A percentile compares a stretch with the other conserved stretches of the same genome.
These are phyloP conservation scores for Ancistrus triradiatus DNA, from an alignment of 2,113 vertebrate species.

Conservation along the genomic window DNA sequence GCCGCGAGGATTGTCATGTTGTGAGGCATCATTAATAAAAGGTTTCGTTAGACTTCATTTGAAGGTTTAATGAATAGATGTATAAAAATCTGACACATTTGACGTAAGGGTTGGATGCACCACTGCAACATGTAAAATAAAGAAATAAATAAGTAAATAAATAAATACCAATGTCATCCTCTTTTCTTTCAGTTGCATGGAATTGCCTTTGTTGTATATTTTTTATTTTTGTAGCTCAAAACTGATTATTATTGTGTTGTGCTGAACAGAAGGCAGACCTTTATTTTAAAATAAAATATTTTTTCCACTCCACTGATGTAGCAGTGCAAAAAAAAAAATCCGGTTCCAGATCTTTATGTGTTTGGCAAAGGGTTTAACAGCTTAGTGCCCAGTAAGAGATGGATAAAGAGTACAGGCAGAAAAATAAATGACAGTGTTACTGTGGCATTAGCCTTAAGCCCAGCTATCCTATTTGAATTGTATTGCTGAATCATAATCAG, in stretches of 20 bases:
- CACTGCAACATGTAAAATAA: conserved; percentile 59
- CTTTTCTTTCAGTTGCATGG: conserved; percentile 50
- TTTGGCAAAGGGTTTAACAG: conserved; percentile 86
- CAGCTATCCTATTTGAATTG: conserved; percentile 81
- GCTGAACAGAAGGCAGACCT: too few species aligned
- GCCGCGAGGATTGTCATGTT: conserved; percentile 50
- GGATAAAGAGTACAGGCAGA: conserved; percentile 83
- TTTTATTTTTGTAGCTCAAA: neutral
- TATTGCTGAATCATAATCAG: conserved; percentile 95
- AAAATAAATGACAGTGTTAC: conserved; percentile 99
- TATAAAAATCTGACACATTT: conserved; percentile 61
- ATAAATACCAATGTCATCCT: conserved; percentile 50
- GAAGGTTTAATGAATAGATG: conserved; percentile 47
- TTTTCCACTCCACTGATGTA: conserved; percentile 33
- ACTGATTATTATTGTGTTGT: conserved; percentile 29
- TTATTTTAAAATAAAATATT: conserved; percentile 4
- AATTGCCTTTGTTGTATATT: too few species aligned
- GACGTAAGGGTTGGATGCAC: conserved; percentile 62
- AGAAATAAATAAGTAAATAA: too few species aligned
- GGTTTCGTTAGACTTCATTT: conserved; percentile 41
- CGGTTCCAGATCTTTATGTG: conserved; percentile 78
- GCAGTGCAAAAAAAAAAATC: conserved; percentile 33
- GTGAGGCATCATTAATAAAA: conserved; percentile 54
- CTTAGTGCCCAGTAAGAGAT: conserved; percentile 81
- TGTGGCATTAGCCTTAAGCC: conserved; percentile 92